Percentiles rank a stretch among this genome's conserved stretches.
Evolutionary conservation across 2,113 vertebrate genomes (phyloP).

Genomic region (Gymnogyps californianus): DNA sequence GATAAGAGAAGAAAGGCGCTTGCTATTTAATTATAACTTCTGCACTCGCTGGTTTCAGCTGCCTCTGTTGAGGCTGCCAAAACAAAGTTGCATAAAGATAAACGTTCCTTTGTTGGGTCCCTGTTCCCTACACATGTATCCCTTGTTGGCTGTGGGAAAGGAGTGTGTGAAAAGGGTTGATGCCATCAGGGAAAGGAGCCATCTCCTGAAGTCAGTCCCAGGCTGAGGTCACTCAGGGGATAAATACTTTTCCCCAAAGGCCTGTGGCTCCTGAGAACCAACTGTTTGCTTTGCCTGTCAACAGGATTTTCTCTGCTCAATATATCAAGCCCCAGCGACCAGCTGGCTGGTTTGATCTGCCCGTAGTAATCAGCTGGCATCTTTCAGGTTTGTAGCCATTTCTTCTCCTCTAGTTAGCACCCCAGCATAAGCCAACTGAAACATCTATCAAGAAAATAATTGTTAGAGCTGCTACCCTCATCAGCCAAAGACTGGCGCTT

Average conservation of each 20-base stretch:
- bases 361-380: constrained; percentile 45
- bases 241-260: constrained; percentile 63
- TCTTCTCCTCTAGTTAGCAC: constrained; percentile 38
- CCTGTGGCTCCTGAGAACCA: constrained; percentile 60
- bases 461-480: constrained; percentile 45
- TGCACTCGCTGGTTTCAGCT: not conserved
- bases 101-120: not conserved
- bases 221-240: constrained; percentile 62
- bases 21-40: not conserved
- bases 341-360: constrained; percentile 61
- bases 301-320: constrained; percentile 65
- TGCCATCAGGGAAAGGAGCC: constrained; percentile 52
- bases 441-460: constrained; percentile 62
- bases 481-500: constrained; percentile 16
- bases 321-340: constrained; percentile 47
- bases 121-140: not conserved
- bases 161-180: constrained; percentile 50
- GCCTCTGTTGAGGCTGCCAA: constrained; percentile 11
- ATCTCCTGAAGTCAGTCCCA: constrained; percentile 54
- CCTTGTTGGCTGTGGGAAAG: constrained; percentile 56
- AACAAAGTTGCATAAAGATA: constrained; percentile 19
- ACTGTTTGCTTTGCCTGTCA: constrained; percentile 63
- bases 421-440: constrained; percentile 40
- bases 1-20: not conserved
- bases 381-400: constrained; percentile 55